Conservation (phyloP, 2,113 vertebrate genomes). For the Arenaria interpres region DNA sequence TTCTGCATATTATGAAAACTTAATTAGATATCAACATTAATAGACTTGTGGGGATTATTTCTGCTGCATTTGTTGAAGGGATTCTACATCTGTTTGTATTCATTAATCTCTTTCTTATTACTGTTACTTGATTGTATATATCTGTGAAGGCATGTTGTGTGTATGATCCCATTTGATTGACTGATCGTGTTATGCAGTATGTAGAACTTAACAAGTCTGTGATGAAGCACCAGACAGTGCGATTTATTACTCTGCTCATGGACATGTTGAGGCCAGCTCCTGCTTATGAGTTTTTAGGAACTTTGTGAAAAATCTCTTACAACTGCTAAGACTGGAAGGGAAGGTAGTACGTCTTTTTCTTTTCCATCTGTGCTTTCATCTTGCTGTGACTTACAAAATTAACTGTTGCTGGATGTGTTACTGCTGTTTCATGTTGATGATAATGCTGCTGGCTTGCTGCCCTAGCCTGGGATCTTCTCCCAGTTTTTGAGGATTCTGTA, state of each 20-base stretch:
- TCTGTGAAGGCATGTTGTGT: background rate
- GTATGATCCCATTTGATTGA: accelerated
- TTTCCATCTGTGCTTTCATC: background rate
- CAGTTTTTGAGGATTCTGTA: background rate
- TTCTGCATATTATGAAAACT: background rate
- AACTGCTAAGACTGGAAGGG: background rate
- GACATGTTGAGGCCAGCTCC: background rate
- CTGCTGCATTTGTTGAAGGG: background rate
- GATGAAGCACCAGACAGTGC: background rate
- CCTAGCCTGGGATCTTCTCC: background rate
- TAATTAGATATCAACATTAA: background rate
- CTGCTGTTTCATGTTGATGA: background rate
- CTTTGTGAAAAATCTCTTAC: background rate
- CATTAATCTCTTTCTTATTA: background rate
- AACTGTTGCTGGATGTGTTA: background rate
- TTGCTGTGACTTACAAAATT: background rate
- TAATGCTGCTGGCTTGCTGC: background rate
- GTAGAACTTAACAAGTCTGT: background rate
- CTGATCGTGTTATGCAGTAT: background rate
- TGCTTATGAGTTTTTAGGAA: background rate
- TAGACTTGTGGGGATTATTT: background rate
- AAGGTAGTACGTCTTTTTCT: background rate
- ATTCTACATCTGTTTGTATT: background rate
- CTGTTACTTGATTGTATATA: background rate
- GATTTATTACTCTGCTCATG: background rate